Conservation (phyloP, 2,113 vertebrate species). For the Terrapene triunguis region DNA sequence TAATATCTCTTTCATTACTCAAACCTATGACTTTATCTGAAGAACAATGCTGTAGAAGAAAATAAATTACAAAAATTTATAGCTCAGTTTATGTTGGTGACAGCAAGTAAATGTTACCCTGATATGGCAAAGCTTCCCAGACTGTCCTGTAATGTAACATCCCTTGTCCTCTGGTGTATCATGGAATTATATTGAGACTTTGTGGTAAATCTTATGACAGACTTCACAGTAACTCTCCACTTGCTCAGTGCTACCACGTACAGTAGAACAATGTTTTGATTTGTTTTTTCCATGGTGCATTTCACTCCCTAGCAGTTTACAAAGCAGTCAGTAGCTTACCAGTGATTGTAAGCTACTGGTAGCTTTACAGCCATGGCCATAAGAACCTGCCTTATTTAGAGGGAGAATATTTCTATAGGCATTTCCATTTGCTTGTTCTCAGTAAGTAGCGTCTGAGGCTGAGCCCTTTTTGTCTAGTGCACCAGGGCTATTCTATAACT, state of each 20-base stretch:
- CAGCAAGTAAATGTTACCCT: not conserved
- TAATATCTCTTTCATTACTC: not conserved
- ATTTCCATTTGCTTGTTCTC: not conserved
- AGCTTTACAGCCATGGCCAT: not conserved
- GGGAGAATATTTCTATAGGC: not conserved
- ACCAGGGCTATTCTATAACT: not conserved
- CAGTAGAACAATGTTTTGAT: not conserved
- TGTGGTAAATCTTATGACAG: not conserved
- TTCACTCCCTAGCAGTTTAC: not conserved
- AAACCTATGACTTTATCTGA: not conserved
- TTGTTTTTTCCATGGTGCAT: not conserved
- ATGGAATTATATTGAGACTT: not conserved
- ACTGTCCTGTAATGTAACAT: accelerated
- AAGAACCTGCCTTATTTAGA: not conserved
- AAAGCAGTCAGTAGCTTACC: not conserved
- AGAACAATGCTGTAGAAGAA: not conserved
- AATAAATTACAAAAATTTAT: not conserved
- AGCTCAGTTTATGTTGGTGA: not conserved
- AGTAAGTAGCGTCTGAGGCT: not conserved
- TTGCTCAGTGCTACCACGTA: not conserved
- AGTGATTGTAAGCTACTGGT: not conserved
- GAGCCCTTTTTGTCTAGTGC: not conserved
- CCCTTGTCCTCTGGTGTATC: not conserved
- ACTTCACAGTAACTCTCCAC: not conserved
- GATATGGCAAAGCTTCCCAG: not conserved